Conservation (phyloP, 2,797 vertebrate genomes). For the Podarcis lilfordi region DNA sequence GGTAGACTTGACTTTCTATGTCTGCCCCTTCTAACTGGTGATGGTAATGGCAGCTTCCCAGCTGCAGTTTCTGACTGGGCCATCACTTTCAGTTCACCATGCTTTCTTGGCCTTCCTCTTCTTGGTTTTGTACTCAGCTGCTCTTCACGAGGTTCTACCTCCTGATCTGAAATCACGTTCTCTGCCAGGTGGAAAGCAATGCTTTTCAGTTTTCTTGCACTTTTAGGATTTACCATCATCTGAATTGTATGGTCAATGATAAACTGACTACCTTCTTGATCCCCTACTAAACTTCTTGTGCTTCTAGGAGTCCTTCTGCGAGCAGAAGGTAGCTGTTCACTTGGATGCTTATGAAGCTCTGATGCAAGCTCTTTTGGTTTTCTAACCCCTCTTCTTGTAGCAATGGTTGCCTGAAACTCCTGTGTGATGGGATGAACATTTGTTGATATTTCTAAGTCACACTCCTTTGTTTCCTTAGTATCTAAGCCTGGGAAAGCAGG, state of each 20-base stretch:
- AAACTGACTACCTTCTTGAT: constrained; percentile 44
- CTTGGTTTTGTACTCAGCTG: constrained; percentile 56
- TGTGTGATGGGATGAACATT: constrained; percentile 72
- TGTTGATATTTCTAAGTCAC: constrained; percentile 48
- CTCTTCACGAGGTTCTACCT: constrained; percentile 31
- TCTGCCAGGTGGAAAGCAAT: constrained; percentile 52
- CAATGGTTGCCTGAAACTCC: constrained; percentile 71
- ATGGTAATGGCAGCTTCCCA: constrained; percentile 35
- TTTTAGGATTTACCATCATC: constrained; percentile 75
- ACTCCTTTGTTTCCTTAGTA: constrained; percentile 62
- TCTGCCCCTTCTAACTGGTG: constrained; percentile 54
- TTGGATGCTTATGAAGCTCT: constrained; percentile 29
- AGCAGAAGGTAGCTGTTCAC: constrained; percentile 56
- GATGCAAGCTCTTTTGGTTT: constrained; percentile 56
- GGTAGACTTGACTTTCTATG: not conserved
- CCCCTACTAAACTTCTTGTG: constrained; percentile 62
- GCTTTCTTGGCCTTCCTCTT: constrained; percentile 69
- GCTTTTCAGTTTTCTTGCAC: constrained; percentile 71
- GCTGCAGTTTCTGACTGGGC: not conserved
- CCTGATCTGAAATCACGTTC: constrained; percentile 35
- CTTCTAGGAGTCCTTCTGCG: constrained; percentile 78
- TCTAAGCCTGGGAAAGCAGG: constrained; percentile 67
- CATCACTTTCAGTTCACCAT: not conserved
- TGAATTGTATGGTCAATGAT: constrained; percentile 60
- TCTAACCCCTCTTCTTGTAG: constrained; percentile 73